Evolutionary conservation across 2,888 invertebrate species (phyloP).

Genomic region (Thelaira solivaga): DNA sequence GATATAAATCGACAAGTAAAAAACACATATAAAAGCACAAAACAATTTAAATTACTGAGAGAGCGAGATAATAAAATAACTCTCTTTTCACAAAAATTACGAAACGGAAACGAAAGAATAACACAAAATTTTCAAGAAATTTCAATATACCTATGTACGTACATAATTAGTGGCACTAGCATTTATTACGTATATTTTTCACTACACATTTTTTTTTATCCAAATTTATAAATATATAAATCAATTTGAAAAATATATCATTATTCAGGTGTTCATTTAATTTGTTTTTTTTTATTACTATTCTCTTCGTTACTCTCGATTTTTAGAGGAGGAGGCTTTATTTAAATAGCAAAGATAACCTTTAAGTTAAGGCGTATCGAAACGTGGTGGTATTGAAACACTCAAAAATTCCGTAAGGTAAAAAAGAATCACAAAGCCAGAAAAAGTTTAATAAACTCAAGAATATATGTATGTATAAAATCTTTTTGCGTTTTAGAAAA

Average conservation of each 20-base stretch:
- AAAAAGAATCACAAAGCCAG: conserved; percentile 20
- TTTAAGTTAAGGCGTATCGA: conserved; percentile 61
- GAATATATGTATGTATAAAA: neutral
- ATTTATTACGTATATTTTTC: too few species aligned
- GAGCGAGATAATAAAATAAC: neutral
- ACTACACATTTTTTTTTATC: neutral
- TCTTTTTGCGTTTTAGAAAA: conserved; percentile 43
- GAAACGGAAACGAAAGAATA: conserved; percentile 30
- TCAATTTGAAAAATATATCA: too few species aligned
- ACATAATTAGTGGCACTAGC: too few species aligned
- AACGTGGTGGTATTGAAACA: conserved; percentile 51
- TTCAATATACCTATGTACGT: neutral
- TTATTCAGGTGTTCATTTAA: neutral
- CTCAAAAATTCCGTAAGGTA: conserved; percentile 58
- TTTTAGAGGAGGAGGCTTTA: conserved; percentile 48
- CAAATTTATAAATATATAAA: neutral
- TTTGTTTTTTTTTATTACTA: neutral
- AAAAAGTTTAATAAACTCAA: conserved; percentile 27
- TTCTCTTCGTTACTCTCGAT: neutral
- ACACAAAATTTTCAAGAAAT: neutral
- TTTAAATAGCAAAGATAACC: conserved; percentile 55
- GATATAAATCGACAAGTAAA: conserved; percentile 44
- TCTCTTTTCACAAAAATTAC: conserved; percentile 2
- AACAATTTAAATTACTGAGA: conserved; percentile 14
- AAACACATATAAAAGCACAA: conserved; percentile 16